Conservation (phyloP, 2,797 vertebrate genomes). For the Rhodeus uyekii region DNA sequence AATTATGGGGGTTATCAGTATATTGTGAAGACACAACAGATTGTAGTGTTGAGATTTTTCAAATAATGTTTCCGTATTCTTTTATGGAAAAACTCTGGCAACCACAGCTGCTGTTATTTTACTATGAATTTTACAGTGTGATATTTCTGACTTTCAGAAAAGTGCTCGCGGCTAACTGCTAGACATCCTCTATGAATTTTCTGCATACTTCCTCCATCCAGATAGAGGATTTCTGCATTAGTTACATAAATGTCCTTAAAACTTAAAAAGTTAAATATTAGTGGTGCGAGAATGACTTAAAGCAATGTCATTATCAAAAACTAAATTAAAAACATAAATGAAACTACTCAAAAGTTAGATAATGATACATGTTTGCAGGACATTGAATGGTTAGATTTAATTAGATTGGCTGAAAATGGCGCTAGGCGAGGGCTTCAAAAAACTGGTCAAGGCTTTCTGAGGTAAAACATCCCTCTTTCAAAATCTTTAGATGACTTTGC, state of each 20-base stretch:
- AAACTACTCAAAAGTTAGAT: not conserved
- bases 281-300: constrained; percentile 10
- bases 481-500: constrained; percentile 53
- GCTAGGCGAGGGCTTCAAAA: not conserved
- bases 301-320: constrained; percentile 39
- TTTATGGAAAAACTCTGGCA: not conserved
- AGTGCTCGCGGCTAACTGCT: not conserved
- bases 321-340: constrained; percentile 28
- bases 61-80: not conserved
- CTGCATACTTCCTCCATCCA: not conserved
- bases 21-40: not conserved
- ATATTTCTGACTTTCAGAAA: not conserved
- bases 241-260: not conserved
- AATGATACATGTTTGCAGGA: constrained; percentile 24
- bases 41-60: not conserved
- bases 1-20: not conserved
- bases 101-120: not conserved
- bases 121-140: not conserved
- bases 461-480: constrained; percentile 31
- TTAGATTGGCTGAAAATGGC: constrained; percentile 12
- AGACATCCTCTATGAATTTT: not conserved
- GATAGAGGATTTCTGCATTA: not conserved
- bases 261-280: not conserved
- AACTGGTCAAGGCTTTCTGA: not conserved
- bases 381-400: constrained; percentile 27